These are phyloP conservation scores for Gallinago nigripennis DNA, from an alignment of 2,797 vertebrate genomes.

Conservation along the genomic window DNA sequence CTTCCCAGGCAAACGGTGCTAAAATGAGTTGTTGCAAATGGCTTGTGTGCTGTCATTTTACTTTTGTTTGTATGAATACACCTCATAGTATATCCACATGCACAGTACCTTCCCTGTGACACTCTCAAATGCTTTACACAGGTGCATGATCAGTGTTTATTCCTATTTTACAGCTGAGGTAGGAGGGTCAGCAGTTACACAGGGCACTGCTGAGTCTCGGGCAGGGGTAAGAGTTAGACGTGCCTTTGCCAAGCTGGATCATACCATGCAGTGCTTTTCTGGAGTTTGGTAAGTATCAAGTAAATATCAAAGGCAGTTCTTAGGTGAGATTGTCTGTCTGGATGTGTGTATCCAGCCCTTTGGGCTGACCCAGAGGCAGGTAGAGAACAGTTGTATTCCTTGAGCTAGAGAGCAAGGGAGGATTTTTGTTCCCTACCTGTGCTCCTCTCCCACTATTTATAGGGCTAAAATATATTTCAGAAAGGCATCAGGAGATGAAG, in stretches of 20 bases:
- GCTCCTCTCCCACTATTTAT: background rate
- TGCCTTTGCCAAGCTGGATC: background rate
- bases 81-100: background rate
- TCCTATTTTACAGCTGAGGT: background rate
- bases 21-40: background rate
- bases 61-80: background rate
- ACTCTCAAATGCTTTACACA: background rate
- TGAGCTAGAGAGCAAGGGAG: background rate
- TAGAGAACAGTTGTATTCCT: too few species aligned
- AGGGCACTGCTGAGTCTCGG: background rate
- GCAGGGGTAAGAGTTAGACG: background rate
- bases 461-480: background rate
- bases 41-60: background rate
- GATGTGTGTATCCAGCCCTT: rapidly evolving
- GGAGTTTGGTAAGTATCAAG: background rate
- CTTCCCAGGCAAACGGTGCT: background rate
- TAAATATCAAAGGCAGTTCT: background rate
- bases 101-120: background rate
- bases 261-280: background rate
- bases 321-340: background rate
- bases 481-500: background rate
- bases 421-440: background rate
- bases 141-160: background rate
- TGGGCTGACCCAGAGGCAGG: background rate
- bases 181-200: background rate